Evolutionary conservation across 2,888 invertebrate species (phyloP).

Genomic region (Idaea aversata): DNA sequence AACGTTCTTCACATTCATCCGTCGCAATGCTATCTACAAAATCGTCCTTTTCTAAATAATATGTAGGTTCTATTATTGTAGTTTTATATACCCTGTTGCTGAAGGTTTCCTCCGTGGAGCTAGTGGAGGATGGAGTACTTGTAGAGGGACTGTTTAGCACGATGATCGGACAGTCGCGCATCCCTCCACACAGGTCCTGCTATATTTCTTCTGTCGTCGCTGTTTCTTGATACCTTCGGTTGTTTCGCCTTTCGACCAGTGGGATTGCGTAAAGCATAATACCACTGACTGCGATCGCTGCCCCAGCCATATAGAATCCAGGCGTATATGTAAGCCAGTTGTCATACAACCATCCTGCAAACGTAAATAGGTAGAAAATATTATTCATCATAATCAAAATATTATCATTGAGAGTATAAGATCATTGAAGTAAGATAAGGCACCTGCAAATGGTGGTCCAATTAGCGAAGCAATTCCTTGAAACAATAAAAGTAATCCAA

Average conservation of each 20-base stretch:
- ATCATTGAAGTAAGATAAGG: slow-evolving; percentile 18
- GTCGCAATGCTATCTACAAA: slow-evolving; percentile 54
- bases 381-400: background rate
- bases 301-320: slow-evolving; percentile 93
- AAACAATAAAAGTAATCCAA: slow-evolving; percentile 94
- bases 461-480: slow-evolving; percentile 96
- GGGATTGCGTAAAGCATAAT: slow-evolving; percentile 93
- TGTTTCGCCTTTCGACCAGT: slow-evolving; percentile 78
- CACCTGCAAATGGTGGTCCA: slow-evolving; percentile 96
- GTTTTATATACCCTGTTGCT: slow-evolving; percentile 74
- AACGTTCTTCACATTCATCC: slow-evolving; percentile 54
- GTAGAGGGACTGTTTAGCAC: slow-evolving; percentile 73
- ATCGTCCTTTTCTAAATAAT: slow-evolving; percentile 52
- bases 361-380: slow-evolving; percentile 9
- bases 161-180: slow-evolving; percentile 51
- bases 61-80: slow-evolving; percentile 60
- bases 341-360: slow-evolving; percentile 92
- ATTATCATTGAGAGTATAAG: background rate
- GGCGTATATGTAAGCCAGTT: slow-evolving; percentile 88
- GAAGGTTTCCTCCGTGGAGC: slow-evolving; percentile 57
- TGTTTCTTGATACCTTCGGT: slow-evolving; percentile 48
- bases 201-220: slow-evolving; percentile 65
- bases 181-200: slow-evolving; percentile 50
- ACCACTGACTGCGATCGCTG: slow-evolving; percentile 92
- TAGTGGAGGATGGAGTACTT: slow-evolving; percentile 45